Conservation (phyloP, 1,140 invertebrate genomes). For the Conus betulinus region DNA sequence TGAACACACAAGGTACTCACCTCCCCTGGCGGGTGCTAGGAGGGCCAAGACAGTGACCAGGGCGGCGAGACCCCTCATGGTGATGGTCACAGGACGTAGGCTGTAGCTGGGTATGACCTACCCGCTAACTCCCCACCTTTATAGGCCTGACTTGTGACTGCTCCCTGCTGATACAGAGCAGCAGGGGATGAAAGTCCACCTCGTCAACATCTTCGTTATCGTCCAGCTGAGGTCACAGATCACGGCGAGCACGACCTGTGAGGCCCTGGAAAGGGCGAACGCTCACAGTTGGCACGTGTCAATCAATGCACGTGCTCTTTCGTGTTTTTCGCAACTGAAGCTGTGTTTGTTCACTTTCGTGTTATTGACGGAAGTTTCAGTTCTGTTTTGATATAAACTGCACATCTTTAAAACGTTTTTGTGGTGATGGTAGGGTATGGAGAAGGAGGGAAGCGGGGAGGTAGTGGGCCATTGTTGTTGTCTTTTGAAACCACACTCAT, state of each 20-base stretch:
- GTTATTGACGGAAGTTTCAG: background rate
- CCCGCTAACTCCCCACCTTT: background rate
- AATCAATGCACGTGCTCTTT: background rate
- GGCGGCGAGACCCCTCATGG: constrained; percentile 8
- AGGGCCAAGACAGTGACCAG: constrained; percentile 24
- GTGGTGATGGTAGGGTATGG: too few species aligned
- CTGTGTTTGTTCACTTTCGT: background rate
- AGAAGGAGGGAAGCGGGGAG: too few species aligned
- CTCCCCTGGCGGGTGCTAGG: constrained; percentile 17
- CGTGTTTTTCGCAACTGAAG: background rate
- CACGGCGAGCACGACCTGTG: background rate
- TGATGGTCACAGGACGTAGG: background rate
- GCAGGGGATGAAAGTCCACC: constrained; percentile 7
- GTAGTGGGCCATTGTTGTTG: too few species aligned
- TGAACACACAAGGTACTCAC: background rate
- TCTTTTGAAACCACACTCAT: too few species aligned
- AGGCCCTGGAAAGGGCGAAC: too few species aligned
- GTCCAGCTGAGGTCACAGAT: background rate
- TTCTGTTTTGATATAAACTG: too few species aligned
- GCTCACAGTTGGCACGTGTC: too few species aligned
- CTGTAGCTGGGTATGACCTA: background rate
- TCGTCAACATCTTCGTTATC: background rate
- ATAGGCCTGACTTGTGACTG: background rate
- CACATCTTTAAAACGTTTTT: too few species aligned
- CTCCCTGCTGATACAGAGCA: background rate